A percentile compares a stretch with the other conserved stretches of the same genome.
Evolutionary conservation across 2,888 invertebrate genomes (phyloP).

Genomic region (Andrena marginata): DNA sequence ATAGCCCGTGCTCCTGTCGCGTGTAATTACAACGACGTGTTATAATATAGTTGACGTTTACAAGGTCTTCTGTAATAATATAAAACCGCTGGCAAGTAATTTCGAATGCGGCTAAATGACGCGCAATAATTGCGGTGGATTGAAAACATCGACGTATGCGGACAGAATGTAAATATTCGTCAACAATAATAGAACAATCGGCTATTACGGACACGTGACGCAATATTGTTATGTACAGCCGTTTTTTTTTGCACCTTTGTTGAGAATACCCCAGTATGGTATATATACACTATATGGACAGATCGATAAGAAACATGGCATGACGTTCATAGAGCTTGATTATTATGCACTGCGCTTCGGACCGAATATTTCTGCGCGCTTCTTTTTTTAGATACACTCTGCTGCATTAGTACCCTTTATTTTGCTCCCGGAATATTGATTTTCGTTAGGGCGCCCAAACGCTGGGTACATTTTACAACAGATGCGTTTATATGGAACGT

Average conservation of each 20-base stretch:
- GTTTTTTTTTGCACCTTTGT: slow-evolving; percentile 30
- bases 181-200: slow-evolving; percentile 43
- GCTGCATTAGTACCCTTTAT: neutral
- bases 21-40: too few species aligned
- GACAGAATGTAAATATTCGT: neutral
- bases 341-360: slow-evolving; percentile 12
- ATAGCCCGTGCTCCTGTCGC: too few species aligned
- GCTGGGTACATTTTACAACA: too few species aligned
- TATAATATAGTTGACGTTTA: too few species aligned
- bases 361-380: neutral
- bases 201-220: neutral
- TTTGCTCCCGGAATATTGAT: neutral
- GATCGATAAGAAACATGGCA: slow-evolving; percentile 42
- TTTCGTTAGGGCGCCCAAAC: neutral
- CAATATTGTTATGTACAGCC: slow-evolving; percentile 10
- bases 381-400: neutral
- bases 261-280: slow-evolving; percentile 2
- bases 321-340: slow-evolving; percentile 31
- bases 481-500: too few species aligned
- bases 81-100: too few species aligned
- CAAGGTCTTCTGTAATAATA: too few species aligned
- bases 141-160: neutral
- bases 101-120: neutral
- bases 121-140: neutral
- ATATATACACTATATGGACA: slow-evolving; percentile 23